Percentiles rank a stretch among this genome's conserved stretches.
Conservation (phyloP, 2,888 invertebrate species). For the Acronicta aceris region DNA sequence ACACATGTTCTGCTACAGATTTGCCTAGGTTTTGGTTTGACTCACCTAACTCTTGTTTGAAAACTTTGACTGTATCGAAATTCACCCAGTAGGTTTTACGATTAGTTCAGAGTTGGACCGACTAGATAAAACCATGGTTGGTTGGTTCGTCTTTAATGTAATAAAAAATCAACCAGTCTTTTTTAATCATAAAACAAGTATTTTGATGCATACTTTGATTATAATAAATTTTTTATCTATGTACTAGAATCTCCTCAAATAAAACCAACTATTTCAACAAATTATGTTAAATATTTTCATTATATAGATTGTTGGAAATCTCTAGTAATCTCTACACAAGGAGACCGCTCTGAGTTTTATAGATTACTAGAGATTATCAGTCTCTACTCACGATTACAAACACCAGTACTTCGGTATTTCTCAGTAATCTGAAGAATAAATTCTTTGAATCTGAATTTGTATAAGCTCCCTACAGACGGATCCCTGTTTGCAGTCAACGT, state of each 20-base stretch:
- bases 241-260: constrained; percentile 3
- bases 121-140: too few species aligned
- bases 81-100: too few species aligned
- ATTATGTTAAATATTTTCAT: constrained; percentile 23
- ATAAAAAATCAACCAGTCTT: too few species aligned
- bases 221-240: too few species aligned
- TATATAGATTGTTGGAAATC: constrained; percentile 21
- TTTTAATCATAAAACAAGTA: too few species aligned
- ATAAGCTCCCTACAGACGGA: constrained; percentile 29
- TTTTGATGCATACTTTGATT: too few species aligned
- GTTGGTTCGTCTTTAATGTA: too few species aligned
- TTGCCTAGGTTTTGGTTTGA: too few species aligned
- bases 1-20: too few species aligned
- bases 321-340: constrained; percentile 25
- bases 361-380: constrained; percentile 42
- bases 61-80: too few species aligned
- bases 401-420: constrained; percentile 14
- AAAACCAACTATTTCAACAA: constrained; percentile 5
- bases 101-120: too few species aligned
- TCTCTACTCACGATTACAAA: constrained; percentile 30
- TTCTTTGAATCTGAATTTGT: constrained; percentile 28
- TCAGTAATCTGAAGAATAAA: constrained; percentile 30
- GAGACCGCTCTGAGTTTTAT: constrained; percentile 39
- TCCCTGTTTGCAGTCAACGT: constrained; percentile 18
- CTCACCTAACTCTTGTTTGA: too few species aligned